Percentiles rank a stretch among this genome's conserved stretches.
Conservation (phyloP, 2,888 invertebrate genomes). For the Dryocosmus kuriphilus region DNA sequence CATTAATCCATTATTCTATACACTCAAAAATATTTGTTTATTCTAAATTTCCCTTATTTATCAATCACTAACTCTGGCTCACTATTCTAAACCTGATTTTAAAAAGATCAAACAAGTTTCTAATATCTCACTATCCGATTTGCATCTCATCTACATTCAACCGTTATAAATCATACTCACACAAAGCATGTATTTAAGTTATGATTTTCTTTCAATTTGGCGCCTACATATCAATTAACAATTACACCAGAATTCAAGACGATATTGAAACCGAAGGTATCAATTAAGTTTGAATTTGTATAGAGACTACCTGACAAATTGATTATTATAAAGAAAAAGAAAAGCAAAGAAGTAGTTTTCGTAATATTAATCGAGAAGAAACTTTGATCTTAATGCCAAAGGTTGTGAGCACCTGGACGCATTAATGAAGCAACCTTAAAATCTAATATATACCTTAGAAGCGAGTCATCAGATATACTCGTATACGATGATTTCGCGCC, state of each 20-base stretch:
- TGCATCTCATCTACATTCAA: too few species aligned
- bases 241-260: background rate
- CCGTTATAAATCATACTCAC: too few species aligned
- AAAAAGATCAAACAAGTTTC: too few species aligned
- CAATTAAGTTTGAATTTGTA: background rate
- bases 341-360: background rate
- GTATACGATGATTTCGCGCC: conserved; percentile 5
- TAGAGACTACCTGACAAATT: background rate
- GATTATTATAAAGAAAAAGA: background rate
- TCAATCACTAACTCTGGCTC: too few species aligned
- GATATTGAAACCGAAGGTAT: background rate
- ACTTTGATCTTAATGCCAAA: background rate
- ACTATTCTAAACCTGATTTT: too few species aligned
- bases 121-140: too few species aligned
- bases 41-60: too few species aligned
- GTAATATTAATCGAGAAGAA: background rate
- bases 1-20: too few species aligned
- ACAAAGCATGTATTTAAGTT: background rate
- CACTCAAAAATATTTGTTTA: too few species aligned
- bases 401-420: background rate
- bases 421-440: background rate
- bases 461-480: conserved; percentile 18
- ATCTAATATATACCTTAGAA: conserved; percentile 9
- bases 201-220: background rate
- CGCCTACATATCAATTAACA: background rate